Conservation (phyloP, 2,888 invertebrate genomes). For the Conops quadrifasciatus region DNA sequence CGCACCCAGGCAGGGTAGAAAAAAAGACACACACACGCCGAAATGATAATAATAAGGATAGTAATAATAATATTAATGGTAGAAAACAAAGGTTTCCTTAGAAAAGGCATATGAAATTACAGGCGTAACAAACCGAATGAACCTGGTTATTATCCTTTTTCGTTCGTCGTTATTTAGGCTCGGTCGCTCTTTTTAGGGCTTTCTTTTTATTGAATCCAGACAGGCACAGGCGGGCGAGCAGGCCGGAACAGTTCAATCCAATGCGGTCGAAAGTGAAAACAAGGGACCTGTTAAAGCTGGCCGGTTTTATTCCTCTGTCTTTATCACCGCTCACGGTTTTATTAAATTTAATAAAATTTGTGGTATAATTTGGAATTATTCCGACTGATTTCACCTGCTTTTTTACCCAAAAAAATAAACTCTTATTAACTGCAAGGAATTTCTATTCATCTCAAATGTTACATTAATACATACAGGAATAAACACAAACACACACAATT, state of each 20-base stretch:
- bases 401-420: neutral
- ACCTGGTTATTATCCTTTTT: slow-evolving; percentile 28
- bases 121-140: slow-evolving; percentile 29
- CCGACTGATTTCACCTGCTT: slow-evolving; percentile 4
- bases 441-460: too few relatives aligned
- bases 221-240: too few relatives aligned
- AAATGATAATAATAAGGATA: neutral
- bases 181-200: neutral
- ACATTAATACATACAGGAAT: too few relatives aligned
- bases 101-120: slow-evolving; percentile 34
- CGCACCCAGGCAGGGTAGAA: slow-evolving; percentile 33
- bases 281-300: too few relatives aligned
- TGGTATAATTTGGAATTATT: neutral
- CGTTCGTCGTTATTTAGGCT: neutral
- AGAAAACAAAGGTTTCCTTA: neutral
- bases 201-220: too few relatives aligned
- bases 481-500: too few relatives aligned
- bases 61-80: slow-evolving; percentile 3
- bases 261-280: neutral
- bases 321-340: neutral
- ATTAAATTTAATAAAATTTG: slow-evolving; percentile 26
- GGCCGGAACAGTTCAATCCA: neutral
- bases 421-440: neutral
- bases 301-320: too few relatives aligned
- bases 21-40: slow-evolving; percentile 40